phyloP scores from a whole-genome alignment of 2,888 invertebrate species.

The Anticlea derivata region DNA sequence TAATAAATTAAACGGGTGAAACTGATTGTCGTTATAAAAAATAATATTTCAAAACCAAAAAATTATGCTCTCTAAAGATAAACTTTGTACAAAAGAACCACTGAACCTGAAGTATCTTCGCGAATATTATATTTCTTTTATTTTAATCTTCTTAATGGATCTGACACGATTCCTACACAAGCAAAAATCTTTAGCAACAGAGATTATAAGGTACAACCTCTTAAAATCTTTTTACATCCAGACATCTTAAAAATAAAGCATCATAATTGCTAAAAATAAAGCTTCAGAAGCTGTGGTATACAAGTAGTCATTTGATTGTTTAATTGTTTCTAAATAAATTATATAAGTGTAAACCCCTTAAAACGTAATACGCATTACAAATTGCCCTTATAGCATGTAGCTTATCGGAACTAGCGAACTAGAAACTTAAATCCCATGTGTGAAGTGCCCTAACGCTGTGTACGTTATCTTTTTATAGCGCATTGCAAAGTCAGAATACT shows the following conservation, averaged over 20 bases:
- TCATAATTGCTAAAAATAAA: no score
- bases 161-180: slow-evolving; percentile 5
- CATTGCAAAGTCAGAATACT: slow-evolving; percentile 8
- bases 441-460: slow-evolving; percentile 9
- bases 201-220: no score
- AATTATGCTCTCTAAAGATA: slow-evolving; percentile 2
- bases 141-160: slow-evolving; percentile 17
- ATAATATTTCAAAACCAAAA: background rate
- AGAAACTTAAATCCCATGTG: slow-evolving; percentile 4
- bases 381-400: background rate
- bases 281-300: no score
- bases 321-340: no score
- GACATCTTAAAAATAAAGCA: no score
- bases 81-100: slow-evolving; percentile 10
- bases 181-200: background rate
- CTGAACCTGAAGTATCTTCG: slow-evolving; percentile 1
- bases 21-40: no score
- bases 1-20: no score
- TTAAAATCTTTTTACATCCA: background rate
- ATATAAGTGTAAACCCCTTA: no score
- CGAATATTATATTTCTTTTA: slow-evolving; percentile 18
- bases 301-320: no score
- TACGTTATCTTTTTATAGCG: slow-evolving; percentile 14
- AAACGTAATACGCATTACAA: background rate
- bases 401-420: background rate